phyloP scores from a whole-genome alignment of 2,888 invertebrate species.

The Pseudococcus jackbeardsleyi region DNA sequence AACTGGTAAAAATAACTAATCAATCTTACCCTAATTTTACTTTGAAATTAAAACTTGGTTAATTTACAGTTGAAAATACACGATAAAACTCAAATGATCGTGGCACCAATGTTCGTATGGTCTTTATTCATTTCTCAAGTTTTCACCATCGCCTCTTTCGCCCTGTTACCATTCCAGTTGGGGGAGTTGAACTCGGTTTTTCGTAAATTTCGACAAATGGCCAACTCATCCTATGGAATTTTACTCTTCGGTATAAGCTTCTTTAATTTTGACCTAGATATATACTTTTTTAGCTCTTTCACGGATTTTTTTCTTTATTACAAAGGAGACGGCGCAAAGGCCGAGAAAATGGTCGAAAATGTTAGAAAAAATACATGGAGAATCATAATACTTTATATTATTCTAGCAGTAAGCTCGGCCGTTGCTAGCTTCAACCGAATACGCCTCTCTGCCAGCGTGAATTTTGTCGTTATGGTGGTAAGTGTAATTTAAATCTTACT shows the following conservation, averaged over 20 bases:
- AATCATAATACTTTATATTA: conserved; percentile 63
- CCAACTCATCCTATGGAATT: conserved; percentile 36
- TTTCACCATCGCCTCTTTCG: conserved; percentile 60
- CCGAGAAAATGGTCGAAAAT: conserved; percentile 59
- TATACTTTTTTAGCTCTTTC: neutral
- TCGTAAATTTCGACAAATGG: conserved; percentile 57
- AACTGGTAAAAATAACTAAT: neutral
- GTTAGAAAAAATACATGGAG: conserved; percentile 44
- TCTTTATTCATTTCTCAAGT: conserved; percentile 63
- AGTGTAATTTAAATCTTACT: conserved; percentile 28
- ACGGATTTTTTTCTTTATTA: neutral
- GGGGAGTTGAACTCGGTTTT: conserved; percentile 62
- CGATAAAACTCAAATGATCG: conserved; percentile 66
- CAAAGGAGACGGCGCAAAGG: conserved; percentile 50
- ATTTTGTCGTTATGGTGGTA: conserved; percentile 65
- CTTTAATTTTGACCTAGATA: neutral
- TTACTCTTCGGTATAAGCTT: conserved; percentile 37
- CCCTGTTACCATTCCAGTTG: conserved; percentile 64
- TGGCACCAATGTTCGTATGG: conserved; percentile 65
- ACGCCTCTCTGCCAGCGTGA: conserved; percentile 61
- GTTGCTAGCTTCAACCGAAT: conserved; percentile 65
- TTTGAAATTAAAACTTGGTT: neutral
- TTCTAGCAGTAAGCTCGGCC: conserved; percentile 63
- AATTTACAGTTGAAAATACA: conserved; percentile 64
- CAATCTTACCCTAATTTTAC: neutral